Conservation (phyloP, 2,888 invertebrate genomes). For the Caenorhabditis sp. region DNA sequence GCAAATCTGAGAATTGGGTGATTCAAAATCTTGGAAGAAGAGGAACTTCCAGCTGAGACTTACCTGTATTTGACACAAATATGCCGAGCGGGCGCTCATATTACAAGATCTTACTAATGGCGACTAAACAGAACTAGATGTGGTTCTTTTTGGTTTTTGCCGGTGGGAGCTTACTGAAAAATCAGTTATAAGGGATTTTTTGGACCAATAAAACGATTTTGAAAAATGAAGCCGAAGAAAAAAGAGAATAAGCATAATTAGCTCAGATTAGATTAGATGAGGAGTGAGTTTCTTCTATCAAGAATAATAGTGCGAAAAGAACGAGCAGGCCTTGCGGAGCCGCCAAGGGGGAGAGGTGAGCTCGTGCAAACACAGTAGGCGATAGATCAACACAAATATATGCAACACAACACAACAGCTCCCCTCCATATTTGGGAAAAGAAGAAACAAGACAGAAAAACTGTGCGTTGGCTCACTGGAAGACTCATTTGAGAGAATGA, state of each 20-base stretch:
- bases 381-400: slow-evolving; percentile 60
- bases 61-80: slow-evolving; percentile 78
- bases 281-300: slow-evolving; percentile 33
- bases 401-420: slow-evolving; percentile 47
- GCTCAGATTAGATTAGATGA: no score
- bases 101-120: slow-evolving; percentile 44
- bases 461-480: neutral
- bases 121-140: slow-evolving; percentile 43
- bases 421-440: slow-evolving; percentile 39
- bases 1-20: slow-evolving; percentile 76
- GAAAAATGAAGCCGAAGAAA: slow-evolving; percentile 4
- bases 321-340: slow-evolving; percentile 32
- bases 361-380: slow-evolving; percentile 58
- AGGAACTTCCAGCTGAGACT: neutral
- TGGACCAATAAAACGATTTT: no score
- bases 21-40: neutral
- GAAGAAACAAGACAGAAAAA: slow-evolving; percentile 15
- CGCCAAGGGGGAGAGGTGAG: slow-evolving; percentile 51
- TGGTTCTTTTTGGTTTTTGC: slow-evolving; percentile 14
- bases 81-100: slow-evolving; percentile 76
- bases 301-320: slow-evolving; percentile 49
- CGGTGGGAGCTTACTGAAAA: slow-evolving; percentile 20
- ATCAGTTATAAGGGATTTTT: neutral
- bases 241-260: slow-evolving; percentile 27
- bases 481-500: neutral